Evolutionary conservation across 2,113 vertebrate genomes (phyloP).

Genomic region (Pluvialis apricaria): DNA sequence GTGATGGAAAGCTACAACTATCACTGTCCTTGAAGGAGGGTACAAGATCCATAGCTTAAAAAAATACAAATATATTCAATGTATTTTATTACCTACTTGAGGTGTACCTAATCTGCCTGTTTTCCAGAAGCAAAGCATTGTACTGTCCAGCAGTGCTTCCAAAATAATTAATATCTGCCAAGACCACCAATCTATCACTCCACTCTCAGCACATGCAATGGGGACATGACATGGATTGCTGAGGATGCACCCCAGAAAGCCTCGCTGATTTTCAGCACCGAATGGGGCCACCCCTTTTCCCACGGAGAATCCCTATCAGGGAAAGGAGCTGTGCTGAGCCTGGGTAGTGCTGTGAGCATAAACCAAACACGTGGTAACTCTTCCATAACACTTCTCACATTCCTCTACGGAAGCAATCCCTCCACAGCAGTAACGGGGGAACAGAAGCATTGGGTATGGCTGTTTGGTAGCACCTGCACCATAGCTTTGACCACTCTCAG

Average conservation of each 20-base stretch:
- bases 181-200: background rate
- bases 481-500: background rate
- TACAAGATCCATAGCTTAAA: background rate
- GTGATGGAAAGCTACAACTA: background rate
- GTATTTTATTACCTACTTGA: background rate
- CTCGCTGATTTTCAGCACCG: background rate
- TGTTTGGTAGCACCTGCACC: too few relatives aligned
- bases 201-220: background rate
- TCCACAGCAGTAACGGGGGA: background rate
- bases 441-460: background rate
- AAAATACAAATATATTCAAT: background rate
- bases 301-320: accelerated
- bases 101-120: background rate
- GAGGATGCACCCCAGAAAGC: background rate
- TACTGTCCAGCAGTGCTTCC: background rate
- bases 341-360: background rate
- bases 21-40: background rate
- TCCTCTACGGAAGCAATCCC: background rate
- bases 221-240: background rate
- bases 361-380: background rate
- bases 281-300: background rate
- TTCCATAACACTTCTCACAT: accelerated
- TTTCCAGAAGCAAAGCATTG: background rate
- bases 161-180: background rate
- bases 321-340: background rate